These are phyloP conservation scores for Drosophila miranda DNA, from an alignment of 1,140 invertebrate species.

Conservation along the genomic window DNA sequence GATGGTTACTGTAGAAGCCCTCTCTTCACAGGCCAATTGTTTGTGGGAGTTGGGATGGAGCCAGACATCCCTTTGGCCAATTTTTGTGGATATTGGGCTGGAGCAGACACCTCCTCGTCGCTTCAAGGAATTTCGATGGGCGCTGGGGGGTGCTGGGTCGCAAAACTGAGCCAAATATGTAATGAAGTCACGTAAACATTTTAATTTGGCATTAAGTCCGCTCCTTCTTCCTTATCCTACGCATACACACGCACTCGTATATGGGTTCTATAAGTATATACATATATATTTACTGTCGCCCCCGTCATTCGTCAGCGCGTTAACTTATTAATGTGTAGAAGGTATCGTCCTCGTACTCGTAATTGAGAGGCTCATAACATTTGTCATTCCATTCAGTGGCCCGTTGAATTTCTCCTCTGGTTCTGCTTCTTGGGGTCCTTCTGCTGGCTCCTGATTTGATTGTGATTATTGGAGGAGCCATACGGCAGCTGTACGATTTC, in stretches of 20 bases:
- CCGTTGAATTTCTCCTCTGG: too few species aligned
- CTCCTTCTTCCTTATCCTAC: conserved; percentile 3
- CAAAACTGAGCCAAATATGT: conserved; percentile 42
- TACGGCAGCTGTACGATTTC: conserved; percentile 5
- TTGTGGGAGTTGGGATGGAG: too few species aligned
- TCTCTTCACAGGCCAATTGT: too few species aligned
- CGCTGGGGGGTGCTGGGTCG: too few species aligned
- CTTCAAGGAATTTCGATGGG: too few species aligned
- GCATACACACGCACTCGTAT: conserved; percentile 18
- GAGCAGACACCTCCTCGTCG: too few species aligned
- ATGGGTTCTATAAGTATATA: neutral
- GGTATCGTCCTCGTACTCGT: conserved; percentile 2
- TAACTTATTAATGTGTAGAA: conserved; percentile 38
- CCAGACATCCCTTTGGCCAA: too few species aligned
- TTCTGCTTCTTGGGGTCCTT: too few species aligned
- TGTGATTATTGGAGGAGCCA: conserved; percentile 2
- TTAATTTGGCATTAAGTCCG: conserved; percentile 72
- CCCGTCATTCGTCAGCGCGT: conserved; percentile 19
- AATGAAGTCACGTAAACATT: conserved; percentile 79
- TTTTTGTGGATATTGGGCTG: too few species aligned
- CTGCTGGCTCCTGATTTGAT: too few species aligned
- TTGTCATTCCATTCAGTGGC: conserved; percentile 8
- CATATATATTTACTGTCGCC: too few species aligned
- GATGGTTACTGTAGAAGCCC: too few species aligned
- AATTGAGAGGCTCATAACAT: conserved; percentile 52